Evolutionary conservation across 2,113 vertebrate species (phyloP), one percentile per base, ranked within the genome.

Genomic region (Thamnaconus septentrionalis): DNA sequence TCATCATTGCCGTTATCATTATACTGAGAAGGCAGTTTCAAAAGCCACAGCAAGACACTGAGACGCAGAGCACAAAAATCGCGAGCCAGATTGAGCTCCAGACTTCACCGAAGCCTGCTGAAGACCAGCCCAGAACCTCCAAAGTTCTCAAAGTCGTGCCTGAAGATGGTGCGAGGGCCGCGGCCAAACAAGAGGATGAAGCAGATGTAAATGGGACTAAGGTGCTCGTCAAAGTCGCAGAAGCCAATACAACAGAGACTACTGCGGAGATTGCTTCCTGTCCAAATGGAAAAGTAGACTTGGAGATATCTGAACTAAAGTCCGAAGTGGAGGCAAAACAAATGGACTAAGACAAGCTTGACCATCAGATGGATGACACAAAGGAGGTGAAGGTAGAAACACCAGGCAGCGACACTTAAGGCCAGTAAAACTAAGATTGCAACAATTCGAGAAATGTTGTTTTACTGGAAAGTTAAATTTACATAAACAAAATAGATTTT

Each of bases 1-100:
- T 92, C 57, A 52, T 81, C 43, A 58, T 91, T 12, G 83, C 79
- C 0, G 86, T 92, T 66, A 88, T 93, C 59, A 2, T 92, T 66
- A 71, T 91, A 41, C 84, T 93, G 39, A 84, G 75, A 50, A 82
- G 75, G 5, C 84, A 91, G 58, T 88, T 79, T 62, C 42, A 7
- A 3, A 82, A 76, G 63, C 52, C 79, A n/a, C 66, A 76, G 7
- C 7, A 0, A 40, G 51, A 54, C 39, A 47, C n/a, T 4, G 56
- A 62, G 41, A 45, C n/a, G 1, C 56, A 70, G 12, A 41, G 39
- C 9, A 8, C 5, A 5, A 40, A 71, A 12, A 31, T 47, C 1
- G 40, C 40, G 0, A 76, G 61, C 51, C 69, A 68, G 58, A 73
- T 79, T 9, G 84, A 90, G 68, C 81, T 89, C 10, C 61, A 61